Evolutionary conservation across 2,888 invertebrate species (phyloP).

Genomic region (Megamerina dolium): DNA sequence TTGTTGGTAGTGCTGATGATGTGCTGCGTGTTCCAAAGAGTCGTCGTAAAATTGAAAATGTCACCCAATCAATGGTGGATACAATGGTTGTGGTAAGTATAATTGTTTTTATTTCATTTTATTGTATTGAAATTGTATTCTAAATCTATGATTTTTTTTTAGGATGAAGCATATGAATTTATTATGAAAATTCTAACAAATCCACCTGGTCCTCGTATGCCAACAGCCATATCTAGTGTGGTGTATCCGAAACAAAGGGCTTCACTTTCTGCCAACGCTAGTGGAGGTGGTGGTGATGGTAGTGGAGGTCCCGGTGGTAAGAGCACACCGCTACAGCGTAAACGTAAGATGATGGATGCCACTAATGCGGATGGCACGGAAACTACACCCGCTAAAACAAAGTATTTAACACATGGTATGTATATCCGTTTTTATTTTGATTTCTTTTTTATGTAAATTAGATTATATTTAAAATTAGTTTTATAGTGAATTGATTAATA

Average conservation of each 20-base stretch:
- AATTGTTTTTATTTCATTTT: neutral
- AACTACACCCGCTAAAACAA: slow-evolving; percentile 36
- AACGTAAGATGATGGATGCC: slow-evolving; percentile 51
- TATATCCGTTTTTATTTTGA: no score
- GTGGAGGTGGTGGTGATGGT: slow-evolving; percentile 17
- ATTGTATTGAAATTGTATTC: neutral
- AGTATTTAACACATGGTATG: slow-evolving; percentile 32
- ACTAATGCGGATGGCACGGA: slow-evolving; percentile 46
- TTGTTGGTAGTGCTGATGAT: slow-evolving; percentile 77
- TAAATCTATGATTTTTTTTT: neutral
- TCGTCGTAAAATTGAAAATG: slow-evolving; percentile 65
- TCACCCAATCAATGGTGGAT: slow-evolving; percentile 76
- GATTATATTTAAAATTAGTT: no score
- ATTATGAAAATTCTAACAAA: slow-evolving; percentile 56
- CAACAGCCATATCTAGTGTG: slow-evolving; percentile 37
- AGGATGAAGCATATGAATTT: slow-evolving; percentile 64
- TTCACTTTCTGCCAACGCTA: slow-evolving; percentile 9
- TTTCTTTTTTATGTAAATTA: no score
- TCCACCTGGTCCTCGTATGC: slow-evolving; percentile 51
- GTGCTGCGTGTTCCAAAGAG: slow-evolving; percentile 62
- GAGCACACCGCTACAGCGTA: slow-evolving; percentile 37
- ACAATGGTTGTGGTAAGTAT: slow-evolving; percentile 60
- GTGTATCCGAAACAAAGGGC: no score
- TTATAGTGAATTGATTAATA: no score
- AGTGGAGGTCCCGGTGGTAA: no score